Evolutionary conservation across 2,113 vertebrate genomes (phyloP).

Genomic region (Lynx canadensis): DNA sequence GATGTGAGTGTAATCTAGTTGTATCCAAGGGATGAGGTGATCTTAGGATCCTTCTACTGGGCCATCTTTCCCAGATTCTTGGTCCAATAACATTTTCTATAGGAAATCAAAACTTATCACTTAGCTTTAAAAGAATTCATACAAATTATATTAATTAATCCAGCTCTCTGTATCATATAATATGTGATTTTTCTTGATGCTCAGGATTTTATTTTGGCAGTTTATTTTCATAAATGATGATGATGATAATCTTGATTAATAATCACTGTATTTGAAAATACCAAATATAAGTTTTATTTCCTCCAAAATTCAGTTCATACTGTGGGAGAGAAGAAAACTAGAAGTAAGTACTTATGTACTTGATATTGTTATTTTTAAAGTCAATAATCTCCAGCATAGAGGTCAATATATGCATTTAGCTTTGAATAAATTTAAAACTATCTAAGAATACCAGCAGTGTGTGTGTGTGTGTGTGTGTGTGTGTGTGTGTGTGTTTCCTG

Average conservation of each 20-base stretch:
- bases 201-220: not conserved
- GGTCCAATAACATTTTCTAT: not conserved
- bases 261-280: not conserved
- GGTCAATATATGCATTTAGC: not conserved
- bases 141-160: not conserved
- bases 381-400: not conserved
- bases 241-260: not conserved
- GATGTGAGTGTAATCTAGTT: not conserved
- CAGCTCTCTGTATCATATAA: not conserved
- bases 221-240: not conserved
- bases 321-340: not conserved
- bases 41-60: not conserved
- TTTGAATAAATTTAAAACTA: not conserved
- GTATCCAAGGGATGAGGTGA: not conserved
- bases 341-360: not conserved
- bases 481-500: not conserved
- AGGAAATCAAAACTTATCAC: not conserved
- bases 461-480: not conserved
- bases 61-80: not conserved
- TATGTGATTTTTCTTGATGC: not conserved
- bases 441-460: not conserved
- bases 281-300: not conserved
- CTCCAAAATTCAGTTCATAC: not conserved
- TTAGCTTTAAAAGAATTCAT: not conserved
- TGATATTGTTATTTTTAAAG: not conserved